Evolutionary conservation across 2,797 vertebrate genomes (phyloP).

Genomic region (Chaetophractus vellerosus): DNA sequence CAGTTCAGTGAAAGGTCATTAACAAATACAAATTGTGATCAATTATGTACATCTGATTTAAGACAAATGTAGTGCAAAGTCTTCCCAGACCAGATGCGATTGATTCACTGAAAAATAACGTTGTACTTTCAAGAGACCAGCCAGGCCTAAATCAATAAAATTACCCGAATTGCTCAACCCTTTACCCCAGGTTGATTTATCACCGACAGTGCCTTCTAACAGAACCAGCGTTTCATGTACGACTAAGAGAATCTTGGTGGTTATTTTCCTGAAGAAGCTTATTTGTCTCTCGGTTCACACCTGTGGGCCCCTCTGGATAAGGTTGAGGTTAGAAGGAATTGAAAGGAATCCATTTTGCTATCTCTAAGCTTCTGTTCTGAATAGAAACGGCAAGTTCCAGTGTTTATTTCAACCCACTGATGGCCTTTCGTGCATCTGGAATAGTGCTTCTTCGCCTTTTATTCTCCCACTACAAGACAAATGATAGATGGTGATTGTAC

Average conservation of each 20-base stretch:
- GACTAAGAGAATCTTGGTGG: neutral
- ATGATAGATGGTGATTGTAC: accelerated
- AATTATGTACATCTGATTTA: slow-evolving; percentile 81
- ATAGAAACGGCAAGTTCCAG: neutral
- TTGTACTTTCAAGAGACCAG: slow-evolving; percentile 8
- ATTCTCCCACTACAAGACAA: neutral
- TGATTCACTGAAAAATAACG: slow-evolving; percentile 70
- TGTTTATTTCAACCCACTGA: accelerated
- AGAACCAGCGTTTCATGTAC: neutral
- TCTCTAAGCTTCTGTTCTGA: neutral
- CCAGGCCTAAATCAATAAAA: slow-evolving; percentile 75
- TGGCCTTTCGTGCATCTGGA: neutral
- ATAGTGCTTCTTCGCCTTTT: neutral
- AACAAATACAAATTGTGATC: slow-evolving; percentile 74
- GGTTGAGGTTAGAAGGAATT: slow-evolving; percentile 26
- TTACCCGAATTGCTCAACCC: slow-evolving; percentile 50
- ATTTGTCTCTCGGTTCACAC: neutral
- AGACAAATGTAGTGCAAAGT: neutral
- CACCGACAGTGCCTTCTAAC: slow-evolving; percentile 74
- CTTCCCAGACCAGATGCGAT: slow-evolving; percentile 74
- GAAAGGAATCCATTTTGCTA: neutral
- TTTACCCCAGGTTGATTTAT: slow-evolving; percentile 62
- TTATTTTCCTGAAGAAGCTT: neutral
- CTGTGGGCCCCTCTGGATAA: accelerated
- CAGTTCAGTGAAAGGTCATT: slow-evolving; percentile 77